Evolutionary conservation across 2,888 invertebrate species (phyloP).

Genomic region (Argyresthia albistria): DNA sequence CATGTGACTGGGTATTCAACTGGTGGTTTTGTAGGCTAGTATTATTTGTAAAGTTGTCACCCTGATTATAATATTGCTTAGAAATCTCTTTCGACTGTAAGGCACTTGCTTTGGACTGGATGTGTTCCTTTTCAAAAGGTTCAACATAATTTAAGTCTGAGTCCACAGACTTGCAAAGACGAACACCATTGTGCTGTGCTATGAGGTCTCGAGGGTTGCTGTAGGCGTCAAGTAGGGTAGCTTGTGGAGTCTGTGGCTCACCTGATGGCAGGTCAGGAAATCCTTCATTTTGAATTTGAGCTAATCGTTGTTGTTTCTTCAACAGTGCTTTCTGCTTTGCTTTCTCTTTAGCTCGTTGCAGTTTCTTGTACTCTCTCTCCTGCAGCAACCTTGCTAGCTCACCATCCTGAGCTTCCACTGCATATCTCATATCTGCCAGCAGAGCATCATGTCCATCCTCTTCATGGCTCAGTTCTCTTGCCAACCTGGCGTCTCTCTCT

Average conservation of each 20-base stretch:
- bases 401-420: constrained; percentile 63
- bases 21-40: background rate
- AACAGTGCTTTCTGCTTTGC: constrained; percentile 57
- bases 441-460: constrained; percentile 47
- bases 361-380: constrained; percentile 60
- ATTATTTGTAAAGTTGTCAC: constrained; percentile 13
- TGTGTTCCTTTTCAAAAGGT: constrained; percentile 62
- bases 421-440: constrained; percentile 58
- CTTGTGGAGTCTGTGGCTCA: constrained; percentile 18
- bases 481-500: constrained; percentile 52
- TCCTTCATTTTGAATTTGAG: constrained; percentile 24
- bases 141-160: constrained; percentile 64
- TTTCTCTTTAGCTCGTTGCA: constrained; percentile 60
- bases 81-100: constrained; percentile 52
- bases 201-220: constrained; percentile 60
- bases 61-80: constrained; percentile 42
- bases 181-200: constrained; percentile 37
- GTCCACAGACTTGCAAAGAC: constrained; percentile 60
- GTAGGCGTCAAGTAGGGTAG: constrained; percentile 59
- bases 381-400: constrained; percentile 56
- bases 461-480: constrained; percentile 48
- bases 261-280: background rate
- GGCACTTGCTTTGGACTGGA: constrained; percentile 63
- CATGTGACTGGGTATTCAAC: background rate
- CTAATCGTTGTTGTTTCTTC: constrained; percentile 53